Percentiles rank a stretch among this genome's conserved stretches.
phyloP scores from a whole-genome alignment of 2,888 invertebrate species.

The Hypsopygia costalis region DNA sequence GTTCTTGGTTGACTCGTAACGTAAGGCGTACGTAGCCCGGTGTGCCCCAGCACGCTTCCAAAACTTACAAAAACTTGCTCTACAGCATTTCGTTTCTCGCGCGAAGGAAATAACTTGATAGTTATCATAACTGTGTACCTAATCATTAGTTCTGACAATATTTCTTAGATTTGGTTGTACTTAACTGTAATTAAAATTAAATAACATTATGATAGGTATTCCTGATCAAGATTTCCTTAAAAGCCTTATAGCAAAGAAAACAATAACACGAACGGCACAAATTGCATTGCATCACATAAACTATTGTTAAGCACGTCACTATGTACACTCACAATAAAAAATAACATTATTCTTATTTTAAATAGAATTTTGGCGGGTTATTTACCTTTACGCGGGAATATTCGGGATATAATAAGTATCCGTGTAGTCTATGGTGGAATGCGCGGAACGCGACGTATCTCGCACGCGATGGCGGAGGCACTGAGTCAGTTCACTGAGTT shows the following conservation, averaged over 20 bases:
- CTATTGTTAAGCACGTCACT: neutral
- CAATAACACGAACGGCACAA: slow-evolving; percentile 37
- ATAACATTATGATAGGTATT: neutral
- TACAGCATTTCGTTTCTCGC: neutral
- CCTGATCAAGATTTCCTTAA: slow-evolving; percentile 25
- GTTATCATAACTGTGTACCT: neutral
- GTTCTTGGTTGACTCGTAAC: too few relatives aligned
- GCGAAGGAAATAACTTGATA: neutral
- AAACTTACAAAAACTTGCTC: slow-evolving; percentile 1
- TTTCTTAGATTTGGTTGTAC: too few relatives aligned
- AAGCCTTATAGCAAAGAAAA: slow-evolving; percentile 26
- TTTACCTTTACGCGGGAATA: slow-evolving; percentile 56
- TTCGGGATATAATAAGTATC: slow-evolving; percentile 31
- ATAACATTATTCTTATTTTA: slow-evolving; percentile 19
- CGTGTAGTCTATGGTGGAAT: slow-evolving; percentile 42
- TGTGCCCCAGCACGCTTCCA: neutral
- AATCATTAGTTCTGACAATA: too few relatives aligned
- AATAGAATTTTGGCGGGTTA: neutral
- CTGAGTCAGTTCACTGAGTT: slow-evolving; percentile 29
- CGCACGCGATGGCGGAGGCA: slow-evolving; percentile 43
- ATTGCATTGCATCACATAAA: slow-evolving; percentile 13
- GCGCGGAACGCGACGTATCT: slow-evolving; percentile 54
- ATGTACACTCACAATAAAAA: slow-evolving; percentile 18
- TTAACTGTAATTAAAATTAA: neutral
- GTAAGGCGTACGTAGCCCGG: too few relatives aligned